phyloP scores from a whole-genome alignment of 2,888 invertebrate genomes.

The Electrophaes corylata region DNA sequence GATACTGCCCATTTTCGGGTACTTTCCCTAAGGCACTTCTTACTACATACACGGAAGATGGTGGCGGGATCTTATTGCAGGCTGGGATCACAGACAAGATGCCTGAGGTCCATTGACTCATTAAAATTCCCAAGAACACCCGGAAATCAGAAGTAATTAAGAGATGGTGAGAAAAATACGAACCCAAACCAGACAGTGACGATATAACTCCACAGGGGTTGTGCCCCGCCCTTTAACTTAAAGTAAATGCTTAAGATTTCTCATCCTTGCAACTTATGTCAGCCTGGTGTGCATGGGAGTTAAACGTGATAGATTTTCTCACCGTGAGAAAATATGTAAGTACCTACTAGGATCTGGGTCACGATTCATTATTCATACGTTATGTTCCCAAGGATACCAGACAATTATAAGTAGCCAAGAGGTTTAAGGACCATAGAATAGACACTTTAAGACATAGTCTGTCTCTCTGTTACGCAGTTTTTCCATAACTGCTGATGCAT shows the following conservation, averaged over 20 bases:
- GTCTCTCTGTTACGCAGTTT: too few species aligned
- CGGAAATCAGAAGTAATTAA: neutral
- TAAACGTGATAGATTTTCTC: neutral
- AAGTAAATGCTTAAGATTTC: neutral
- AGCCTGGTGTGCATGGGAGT: slow-evolving; percentile 8
- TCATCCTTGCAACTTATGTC: neutral
- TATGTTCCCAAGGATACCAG: neutral
- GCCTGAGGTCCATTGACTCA: too few species aligned
- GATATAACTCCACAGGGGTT: neutral
- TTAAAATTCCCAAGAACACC: slow-evolving; percentile 8
- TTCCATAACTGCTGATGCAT: too few species aligned
- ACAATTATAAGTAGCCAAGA: neutral
- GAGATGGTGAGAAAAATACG: neutral
- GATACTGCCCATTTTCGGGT: too few species aligned
- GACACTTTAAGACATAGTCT: too few species aligned
- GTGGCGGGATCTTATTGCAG: too few species aligned
- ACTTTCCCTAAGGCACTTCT: too few species aligned
- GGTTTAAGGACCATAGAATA: neutral
- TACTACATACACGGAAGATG: too few species aligned
- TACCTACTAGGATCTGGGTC: too few species aligned
- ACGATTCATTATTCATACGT: neutral
- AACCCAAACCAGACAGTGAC: too few species aligned
- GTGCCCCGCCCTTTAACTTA: neutral
- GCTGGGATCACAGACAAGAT: too few species aligned
- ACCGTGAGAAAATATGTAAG: neutral